Evolutionary conservation across 2,113 vertebrate species (phyloP).

Genomic region (Indri indri): DNA sequence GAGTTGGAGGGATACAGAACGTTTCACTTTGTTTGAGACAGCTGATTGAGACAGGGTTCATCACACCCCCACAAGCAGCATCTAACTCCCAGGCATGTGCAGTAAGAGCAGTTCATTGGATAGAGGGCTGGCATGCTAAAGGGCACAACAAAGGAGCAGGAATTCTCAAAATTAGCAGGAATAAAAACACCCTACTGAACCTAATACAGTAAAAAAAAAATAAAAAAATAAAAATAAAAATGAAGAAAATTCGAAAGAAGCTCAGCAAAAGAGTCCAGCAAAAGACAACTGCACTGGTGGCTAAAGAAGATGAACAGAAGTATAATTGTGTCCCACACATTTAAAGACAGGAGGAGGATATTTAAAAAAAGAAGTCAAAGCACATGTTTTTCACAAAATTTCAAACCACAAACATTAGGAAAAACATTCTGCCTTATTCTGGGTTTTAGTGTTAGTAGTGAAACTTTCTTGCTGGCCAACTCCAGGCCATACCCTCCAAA

Average conservation of each 20-base stretch:
- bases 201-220: no score
- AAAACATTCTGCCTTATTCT: neutral
- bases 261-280: neutral
- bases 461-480: neutral
- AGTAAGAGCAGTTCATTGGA: neutral
- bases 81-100: neutral
- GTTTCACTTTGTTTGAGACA: neutral
- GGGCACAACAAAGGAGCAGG: neutral
- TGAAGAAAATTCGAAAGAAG: neutral
- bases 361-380: neutral
- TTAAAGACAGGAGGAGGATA: neutral
- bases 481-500: neutral
- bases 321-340: neutral
- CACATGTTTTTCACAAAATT: neutral
- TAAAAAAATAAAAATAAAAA: no score
- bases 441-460: neutral
- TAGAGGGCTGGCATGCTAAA: no score
- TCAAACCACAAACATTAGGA: neutral
- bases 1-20: neutral
- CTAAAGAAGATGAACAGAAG: neutral
- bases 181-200: neutral
- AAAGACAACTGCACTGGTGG: neutral
- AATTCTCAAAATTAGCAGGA: neutral
- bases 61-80: neutral
- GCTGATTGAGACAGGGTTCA: neutral